Evolutionary conservation across 2,113 vertebrate species (phyloP), one percentile per base, ranked within the genome.

Genomic region (Aegithalos caudatus): DNA sequence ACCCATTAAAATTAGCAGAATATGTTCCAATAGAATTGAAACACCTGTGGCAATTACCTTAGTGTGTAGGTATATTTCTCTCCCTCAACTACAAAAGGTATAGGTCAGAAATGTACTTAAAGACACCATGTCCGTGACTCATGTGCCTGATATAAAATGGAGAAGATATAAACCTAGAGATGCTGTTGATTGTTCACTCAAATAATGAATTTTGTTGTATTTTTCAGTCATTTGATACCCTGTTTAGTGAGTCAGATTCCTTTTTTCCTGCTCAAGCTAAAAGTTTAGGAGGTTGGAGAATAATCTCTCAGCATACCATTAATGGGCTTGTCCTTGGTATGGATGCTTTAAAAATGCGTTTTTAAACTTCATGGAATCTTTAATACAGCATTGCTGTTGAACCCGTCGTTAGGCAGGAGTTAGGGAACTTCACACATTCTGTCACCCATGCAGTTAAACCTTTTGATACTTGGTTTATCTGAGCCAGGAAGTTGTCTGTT

Each of bases 401-500:
- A n/a, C 23, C 3, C 3, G 17, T 87, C 0, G 0, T 86, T 91
- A 33, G 92, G 31, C 45, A 53, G 31, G 69, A 84, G n/a, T 37
- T 81, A 57, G 65, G 35, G 54, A 69, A 40, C 44, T 17, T 94
- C n/a, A 78, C 21, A 17, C 18, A 4, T 92, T 74, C 81, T 60
- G 44, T 81, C 56, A 56, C 71, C 3, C 12, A 27, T 38, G 27
- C 50, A 16, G 40, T 67, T 93, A 83, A 72, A 62, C 38, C 82
- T 91, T 84, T 87, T 87, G 40, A 83, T 92, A 53, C 56, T 89
- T 86, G 56, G 25, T 9, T 94, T 95, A 45, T 58, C 57, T 72
- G 48, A 81, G 78, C 45, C 21, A 56, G 57, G n/a, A 62, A 31
- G 57, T 57, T 81, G 92, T 89, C 77, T 82, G 40, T 81, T 94